Base-by-base conservation (phyloP, 2,113 vertebrate genomes). In the Condylura cristata region DNA sequence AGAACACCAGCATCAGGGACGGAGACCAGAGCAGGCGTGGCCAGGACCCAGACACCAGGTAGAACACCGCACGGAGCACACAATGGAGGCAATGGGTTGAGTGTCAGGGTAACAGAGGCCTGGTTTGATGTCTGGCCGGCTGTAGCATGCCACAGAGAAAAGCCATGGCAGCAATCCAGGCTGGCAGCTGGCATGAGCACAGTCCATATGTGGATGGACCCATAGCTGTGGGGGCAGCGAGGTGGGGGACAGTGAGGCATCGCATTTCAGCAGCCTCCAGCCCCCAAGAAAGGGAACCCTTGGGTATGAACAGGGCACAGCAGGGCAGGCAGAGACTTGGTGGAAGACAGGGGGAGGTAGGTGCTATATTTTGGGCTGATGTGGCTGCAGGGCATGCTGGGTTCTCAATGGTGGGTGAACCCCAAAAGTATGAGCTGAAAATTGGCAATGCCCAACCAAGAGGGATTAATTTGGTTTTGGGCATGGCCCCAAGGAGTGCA, bases 381-480 rank as follows among this genome's bases (percentile, higher is more conserved):
- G 41, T 46, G 60, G 39, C 32, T 22, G 11, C 10, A 14, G 56
- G 30, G 18, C n/a, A 72, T 18, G n/a, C 58, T 79, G 34, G 51
- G 56, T 81, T 58, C 91, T 94, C 95, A 56, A 17, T 28, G 61
- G 65, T 48, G 48, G 86, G 10, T 61, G 66, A 94, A 18, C 58
- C 66, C 68, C 24, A 8, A 94, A 86, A 89, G 58, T 94, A 89
- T 58, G 82, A 95, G 46, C 75, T 68, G 48, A 80, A 94, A 66
- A 46, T 58, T 88, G 75, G 83, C 65, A 63, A 14, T 39, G 28
- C n/a, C 70, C 37, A 80, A 66, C 37, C 70, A 66, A 87, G 46
- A 85, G 65, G 70, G 89, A 94, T 80, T 93, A 80, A 83, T 93
- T 41, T 84, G 70, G 30, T 18, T 71, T 90, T 56, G 60, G 86